phyloP scores from a whole-genome alignment of 1,140 invertebrate species.

The Telenomus remus region DNA sequence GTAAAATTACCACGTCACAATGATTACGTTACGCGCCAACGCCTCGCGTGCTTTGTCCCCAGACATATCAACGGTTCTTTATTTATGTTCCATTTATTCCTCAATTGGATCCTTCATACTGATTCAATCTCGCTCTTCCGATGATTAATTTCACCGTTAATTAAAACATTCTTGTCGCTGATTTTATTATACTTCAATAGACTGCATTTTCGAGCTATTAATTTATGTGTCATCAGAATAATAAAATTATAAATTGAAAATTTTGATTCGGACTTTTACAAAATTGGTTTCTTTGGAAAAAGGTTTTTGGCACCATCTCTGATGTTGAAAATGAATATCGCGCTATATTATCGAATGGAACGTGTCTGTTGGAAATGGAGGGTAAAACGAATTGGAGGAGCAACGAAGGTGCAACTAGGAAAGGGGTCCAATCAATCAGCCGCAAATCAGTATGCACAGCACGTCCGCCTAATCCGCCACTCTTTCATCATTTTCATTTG shows the following conservation, averaged over 20 bases:
- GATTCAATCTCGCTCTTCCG: conserved; percentile 21
- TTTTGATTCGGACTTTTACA: no score
- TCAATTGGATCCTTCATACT: conserved; percentile 29
- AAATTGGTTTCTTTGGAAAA: no score
- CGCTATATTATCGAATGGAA: conserved; percentile 68
- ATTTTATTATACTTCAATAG: no score
- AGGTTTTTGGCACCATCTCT: no score
- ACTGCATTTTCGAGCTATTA: no score
- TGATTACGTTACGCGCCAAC: conserved; percentile 72
- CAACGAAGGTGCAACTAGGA: conserved; percentile 39
- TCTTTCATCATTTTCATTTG: conserved; percentile 77
- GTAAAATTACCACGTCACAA: conserved; percentile 76
- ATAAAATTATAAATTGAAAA: no score
- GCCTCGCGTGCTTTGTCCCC: conserved; percentile 54
- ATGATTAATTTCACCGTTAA: conserved; percentile 2
- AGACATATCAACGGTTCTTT: conserved; percentile 12
- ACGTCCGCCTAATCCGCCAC: conserved; percentile 75
- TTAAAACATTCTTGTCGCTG: background rate
- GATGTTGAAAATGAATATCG: conserved; percentile 43
- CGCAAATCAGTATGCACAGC: conserved; percentile 76
- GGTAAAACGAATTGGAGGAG: conserved; percentile 46
- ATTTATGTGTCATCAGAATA: no score
- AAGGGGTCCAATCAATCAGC: conserved; percentile 76
- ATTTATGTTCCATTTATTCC: conserved; percentile 25
- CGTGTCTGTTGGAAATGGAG: conserved; percentile 58